Conservation (phyloP, 1,140 invertebrate species). For the Pygmarrhopalites habei region DNA sequence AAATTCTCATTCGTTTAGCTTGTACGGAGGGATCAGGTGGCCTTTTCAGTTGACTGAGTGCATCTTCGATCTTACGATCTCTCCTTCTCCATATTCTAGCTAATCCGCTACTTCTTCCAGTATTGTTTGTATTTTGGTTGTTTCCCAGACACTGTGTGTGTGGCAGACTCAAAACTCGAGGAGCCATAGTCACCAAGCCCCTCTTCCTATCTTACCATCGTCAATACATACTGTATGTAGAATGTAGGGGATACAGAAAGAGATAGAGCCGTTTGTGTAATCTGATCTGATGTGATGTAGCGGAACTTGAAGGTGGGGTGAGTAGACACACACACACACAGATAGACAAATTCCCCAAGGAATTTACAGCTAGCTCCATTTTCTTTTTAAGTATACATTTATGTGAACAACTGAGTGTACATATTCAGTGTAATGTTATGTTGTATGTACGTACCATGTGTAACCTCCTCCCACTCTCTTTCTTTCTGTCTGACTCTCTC, state of each 20-base stretch:
- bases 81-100: too few species aligned
- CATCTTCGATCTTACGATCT: too few species aligned
- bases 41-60: neutral
- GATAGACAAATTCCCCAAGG: neutral
- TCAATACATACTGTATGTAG: neutral
- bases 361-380: neutral
- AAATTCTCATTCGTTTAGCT: too few species aligned
- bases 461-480: neutral
- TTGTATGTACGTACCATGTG: neutral
- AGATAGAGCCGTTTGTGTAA: constrained; percentile 17
- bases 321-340: neutral
- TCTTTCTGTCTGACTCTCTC: too few species aligned
- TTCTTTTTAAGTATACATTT: neutral
- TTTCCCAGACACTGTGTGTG: neutral
- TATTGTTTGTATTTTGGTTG: neutral
- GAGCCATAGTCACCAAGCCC: too few species aligned
- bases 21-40: constrained; percentile 5
- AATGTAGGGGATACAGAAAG: constrained; percentile 6
- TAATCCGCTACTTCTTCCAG: too few species aligned
- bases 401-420: neutral
- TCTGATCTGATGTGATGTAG: constrained; percentile 18
- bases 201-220: neutral
- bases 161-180: too few species aligned
- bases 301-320: constrained; percentile 6
- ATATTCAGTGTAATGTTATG: too few species aligned